Base-by-base conservation (phyloP, 1,140 invertebrate genomes). In the Pseudachorutes palmiensis region DNA sequence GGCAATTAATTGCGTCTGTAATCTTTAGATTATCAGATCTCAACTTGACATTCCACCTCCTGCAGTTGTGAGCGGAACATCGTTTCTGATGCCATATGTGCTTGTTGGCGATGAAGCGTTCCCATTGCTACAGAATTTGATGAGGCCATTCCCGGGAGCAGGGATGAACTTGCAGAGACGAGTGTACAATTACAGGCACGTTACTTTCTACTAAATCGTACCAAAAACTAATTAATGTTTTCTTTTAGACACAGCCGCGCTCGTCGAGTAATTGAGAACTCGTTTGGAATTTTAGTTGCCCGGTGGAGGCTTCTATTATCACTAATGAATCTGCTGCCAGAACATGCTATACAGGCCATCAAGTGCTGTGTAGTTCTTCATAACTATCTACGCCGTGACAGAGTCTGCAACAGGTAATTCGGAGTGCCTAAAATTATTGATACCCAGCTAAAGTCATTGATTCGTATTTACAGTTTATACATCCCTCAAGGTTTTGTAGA, bases 231-330 rank as follows among this genome's bases (percentile, higher is more conserved):
- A n/a, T 57, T 57, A 57, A 57, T 9, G 9, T 57, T 12, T 9
- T 12, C 36, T 45, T 30, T 32, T 64, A 71, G 78, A 69, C 68
- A 79, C 41, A 76, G 74, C 58, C 68, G 77, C 62, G 78, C 75
- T 55, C 72, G 79, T 64, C 75, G 77, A 73, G 75, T 78, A 33
- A 76, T 82, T 16, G 80, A 83, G 76, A 82, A 82, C 76, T 76
- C 76, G 45, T 83, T 82, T 75, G 80, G 80, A 19, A 78, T 81
- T 51, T 51, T 78, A 28, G 69, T 70, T 9, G 62, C 62, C 14
- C 74, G 67, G 36, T 76, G 70, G 68, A 33, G 65, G 49, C 41
- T 75, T 36, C 70, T 75, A 24, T 30, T 30, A 19, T 45, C 45
- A 14, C 33, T 26, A 36, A 70, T 70, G 2, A 16, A 59, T 9